Base-by-base conservation (phyloP, 92 coral and sea anemone species). In the Zoanthus gigantus region DNA sequence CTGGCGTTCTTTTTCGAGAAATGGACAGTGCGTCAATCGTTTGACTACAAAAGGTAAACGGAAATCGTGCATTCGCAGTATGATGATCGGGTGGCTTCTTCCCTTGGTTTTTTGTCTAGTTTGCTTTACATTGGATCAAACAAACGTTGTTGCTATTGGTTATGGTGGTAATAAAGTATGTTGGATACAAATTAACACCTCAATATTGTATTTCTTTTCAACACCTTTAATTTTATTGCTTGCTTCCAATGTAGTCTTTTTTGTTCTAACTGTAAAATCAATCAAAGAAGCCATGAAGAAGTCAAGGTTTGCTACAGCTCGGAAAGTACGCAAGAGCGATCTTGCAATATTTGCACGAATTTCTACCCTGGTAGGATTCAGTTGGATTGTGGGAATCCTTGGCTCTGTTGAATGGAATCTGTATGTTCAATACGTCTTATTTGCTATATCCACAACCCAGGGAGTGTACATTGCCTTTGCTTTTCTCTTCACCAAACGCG, bases 391-490 rank as follows among this genome's bases (percentile, higher is more conserved):
- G 46, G 95, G 91, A 2, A 68, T 92, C 77, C 88, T 91, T 7
- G 90, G 89, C 66, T 81, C 79, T 42, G 28, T 89, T 60, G 75
- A 90, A 61, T 29, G 37, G 77, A 16, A n/a, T 61, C 0, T 16
- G 7, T 87, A 72, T 44, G 73, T 92, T 69, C 84, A 75, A 90
- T 92, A 89, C 71, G 74, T 90, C 5, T 89, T 89, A 17, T 90
- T 84, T 9, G 28, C 89, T 3, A 72, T 77, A 18, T 86, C 91
- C 31, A 79, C 93, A 2, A 71, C 90, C 0, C 95, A 92, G 45
- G 95, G 93, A 12, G 93, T 87, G 11, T 92, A 92, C 75, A 78
- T 87, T 69, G 89, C 93, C 37, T 57, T 85, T n/a, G 95, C 95
- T 17, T 92, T 92, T 74, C 71, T 86, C 14, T 83, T 84, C 37